Evolutionary conservation across 2,113 vertebrate species (phyloP).

Genomic region (Tichodroma muraria): DNA sequence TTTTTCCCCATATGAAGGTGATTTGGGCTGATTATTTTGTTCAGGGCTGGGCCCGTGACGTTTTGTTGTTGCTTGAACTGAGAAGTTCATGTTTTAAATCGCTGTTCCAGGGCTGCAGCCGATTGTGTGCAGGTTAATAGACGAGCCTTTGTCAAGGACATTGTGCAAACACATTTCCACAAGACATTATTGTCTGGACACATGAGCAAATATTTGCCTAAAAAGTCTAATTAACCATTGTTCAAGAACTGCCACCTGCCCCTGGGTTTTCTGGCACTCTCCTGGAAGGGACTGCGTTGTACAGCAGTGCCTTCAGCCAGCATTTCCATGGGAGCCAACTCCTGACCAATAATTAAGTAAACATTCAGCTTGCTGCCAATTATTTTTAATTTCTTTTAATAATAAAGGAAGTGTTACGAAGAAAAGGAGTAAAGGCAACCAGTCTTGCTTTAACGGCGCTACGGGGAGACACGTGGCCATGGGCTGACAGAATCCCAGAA

Average conservation of each 20-base stretch:
- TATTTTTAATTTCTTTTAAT: not conserved
- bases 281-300: not conserved
- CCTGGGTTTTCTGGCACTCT: constrained; percentile 6
- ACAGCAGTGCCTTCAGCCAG: not conserved
- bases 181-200: constrained; percentile 32
- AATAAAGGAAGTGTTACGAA: not conserved
- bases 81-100: not conserved
- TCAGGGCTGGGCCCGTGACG: not conserved
- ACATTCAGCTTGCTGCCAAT: not conserved
- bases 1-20: not conserved
- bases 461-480: fast-evolving
- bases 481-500: no score
- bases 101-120: not conserved
- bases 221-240: constrained; percentile 18
- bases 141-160: constrained; percentile 12
- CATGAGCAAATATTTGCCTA: constrained; percentile 32
- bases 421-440: not conserved
- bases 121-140: not conserved
- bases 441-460: not conserved
- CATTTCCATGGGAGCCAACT: not conserved
- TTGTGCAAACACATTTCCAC: constrained; percentile 49
- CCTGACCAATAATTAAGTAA: constrained; percentile 23
- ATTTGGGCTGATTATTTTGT: not conserved
- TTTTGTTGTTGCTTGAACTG: not conserved
- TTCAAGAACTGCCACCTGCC: constrained; percentile 41